Conservation (phyloP, 2,113 vertebrate genomes). For the Triplophysa tibetana region DNA sequence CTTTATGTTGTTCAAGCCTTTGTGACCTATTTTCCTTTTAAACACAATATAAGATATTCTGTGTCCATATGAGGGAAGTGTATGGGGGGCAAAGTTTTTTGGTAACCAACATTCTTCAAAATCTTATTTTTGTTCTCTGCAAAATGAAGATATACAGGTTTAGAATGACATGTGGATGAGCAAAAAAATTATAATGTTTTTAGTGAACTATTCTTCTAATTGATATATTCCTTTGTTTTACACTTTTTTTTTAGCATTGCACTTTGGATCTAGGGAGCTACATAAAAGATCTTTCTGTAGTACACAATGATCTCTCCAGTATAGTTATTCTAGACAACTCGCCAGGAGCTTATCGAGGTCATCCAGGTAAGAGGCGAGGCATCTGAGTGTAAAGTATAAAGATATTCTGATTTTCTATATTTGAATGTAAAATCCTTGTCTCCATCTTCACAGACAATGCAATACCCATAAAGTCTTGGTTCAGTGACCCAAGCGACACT, state of each 20-base stretch:
- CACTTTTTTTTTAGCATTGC: conserved; percentile 80
- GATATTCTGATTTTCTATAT: background rate
- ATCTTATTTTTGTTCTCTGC: no score
- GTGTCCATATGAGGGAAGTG: no score
- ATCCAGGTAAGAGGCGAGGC: conserved; percentile 79
- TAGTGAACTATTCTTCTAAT: no score
- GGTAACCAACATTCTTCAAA: no score
- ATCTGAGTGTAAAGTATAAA: background rate
- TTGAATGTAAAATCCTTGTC: background rate
- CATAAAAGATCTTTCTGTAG: conserved; percentile 93
- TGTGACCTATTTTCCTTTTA: no score
- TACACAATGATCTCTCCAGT: conserved; percentile 90
- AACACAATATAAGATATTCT: no score
- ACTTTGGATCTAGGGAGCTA: conserved; percentile 96
- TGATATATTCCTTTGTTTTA: background rate
- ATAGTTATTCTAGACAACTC: conserved; percentile 96
- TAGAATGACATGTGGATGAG: no score
- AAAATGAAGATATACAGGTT: no score
- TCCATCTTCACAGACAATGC: conserved; percentile 82
- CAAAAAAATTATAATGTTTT: no score
- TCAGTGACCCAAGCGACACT: conserved; percentile 92
- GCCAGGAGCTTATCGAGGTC: conserved; percentile 90
- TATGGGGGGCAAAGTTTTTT: no score
- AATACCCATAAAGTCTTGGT: conserved; percentile 95
- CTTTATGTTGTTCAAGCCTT: no score